phyloP scores from a whole-genome alignment of 1,140 invertebrate genomes.

The Halotydeus destructor region DNA sequence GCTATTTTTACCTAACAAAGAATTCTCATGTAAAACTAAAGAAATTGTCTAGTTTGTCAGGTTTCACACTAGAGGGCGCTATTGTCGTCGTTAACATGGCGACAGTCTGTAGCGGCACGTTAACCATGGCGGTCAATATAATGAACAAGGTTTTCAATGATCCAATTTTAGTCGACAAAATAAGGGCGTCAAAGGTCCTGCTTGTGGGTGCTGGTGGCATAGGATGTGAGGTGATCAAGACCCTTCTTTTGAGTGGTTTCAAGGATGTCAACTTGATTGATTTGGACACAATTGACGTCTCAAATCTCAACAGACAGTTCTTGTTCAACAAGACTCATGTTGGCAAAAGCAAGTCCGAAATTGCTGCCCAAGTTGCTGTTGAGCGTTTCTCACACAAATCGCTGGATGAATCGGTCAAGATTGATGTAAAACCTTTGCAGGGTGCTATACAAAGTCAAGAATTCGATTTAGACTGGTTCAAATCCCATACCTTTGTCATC shows the following conservation, averaged over 20 bases:
- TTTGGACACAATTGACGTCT: slow-evolving; percentile 98
- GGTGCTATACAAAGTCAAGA: slow-evolving; percentile 37
- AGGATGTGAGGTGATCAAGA: slow-evolving; percentile 95
- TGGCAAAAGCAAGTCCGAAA: slow-evolving; percentile 68
- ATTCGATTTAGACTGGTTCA: slow-evolving; percentile 78
- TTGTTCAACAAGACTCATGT: slow-evolving; percentile 93
- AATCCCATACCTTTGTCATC: slow-evolving; percentile 74
- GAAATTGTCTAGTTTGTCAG: not conserved
- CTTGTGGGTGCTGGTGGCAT: slow-evolving; percentile 97
- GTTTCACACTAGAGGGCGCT: not conserved
- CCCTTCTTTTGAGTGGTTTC: slow-evolving; percentile 86
- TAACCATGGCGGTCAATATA: no score
- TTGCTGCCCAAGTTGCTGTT: slow-evolving; percentile 29
- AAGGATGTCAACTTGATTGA: slow-evolving; percentile 88
- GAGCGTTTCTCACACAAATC: slow-evolving; percentile 5
- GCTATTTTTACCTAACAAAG: not conserved
- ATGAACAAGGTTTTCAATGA: no score
- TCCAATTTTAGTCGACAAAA: not conserved
- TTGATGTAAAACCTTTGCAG: slow-evolving; percentile 10
- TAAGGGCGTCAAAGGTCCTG: slow-evolving; percentile 32
- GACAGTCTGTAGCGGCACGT: no score
- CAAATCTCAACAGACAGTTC: slow-evolving; percentile 95
- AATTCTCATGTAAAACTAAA: not conserved
- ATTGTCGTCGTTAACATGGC: not conserved
- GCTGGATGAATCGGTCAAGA: no score